Percentiles rank a stretch among this genome's conserved stretches.
Evolutionary conservation across 2,797 vertebrate genomes (phyloP).

Genomic region (Erpetoichthys calabaricus): DNA sequence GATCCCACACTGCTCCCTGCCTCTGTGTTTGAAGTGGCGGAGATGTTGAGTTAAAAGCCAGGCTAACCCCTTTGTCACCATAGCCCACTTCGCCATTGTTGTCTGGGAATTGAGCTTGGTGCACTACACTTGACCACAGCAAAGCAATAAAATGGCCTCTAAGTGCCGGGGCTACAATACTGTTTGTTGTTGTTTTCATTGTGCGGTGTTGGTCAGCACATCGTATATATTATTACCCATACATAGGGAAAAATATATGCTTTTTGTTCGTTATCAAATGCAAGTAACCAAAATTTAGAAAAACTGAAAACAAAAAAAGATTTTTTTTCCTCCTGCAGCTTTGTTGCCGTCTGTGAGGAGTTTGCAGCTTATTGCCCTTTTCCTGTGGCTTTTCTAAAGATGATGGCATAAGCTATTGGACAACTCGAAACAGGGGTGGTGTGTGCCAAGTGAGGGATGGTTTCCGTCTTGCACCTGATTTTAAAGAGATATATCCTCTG

Average conservation of each 20-base stretch:
- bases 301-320: too few species aligned
- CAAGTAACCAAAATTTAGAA: too few species aligned
- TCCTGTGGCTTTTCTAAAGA: too few species aligned
- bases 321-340: too few species aligned
- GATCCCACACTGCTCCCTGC: slow-evolving; percentile 5
- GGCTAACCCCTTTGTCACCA: slow-evolving; percentile 62
- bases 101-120: slow-evolving; percentile 57
- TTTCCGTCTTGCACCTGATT: too few species aligned
- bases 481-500: too few species aligned
- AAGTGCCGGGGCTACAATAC: slow-evolving; percentile 45
- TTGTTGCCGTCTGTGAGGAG: too few species aligned
- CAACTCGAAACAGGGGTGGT: too few species aligned
- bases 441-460: too few species aligned
- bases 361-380: too few species aligned
- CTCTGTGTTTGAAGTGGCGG: slow-evolving; percentile 5
- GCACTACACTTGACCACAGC: slow-evolving; percentile 71
- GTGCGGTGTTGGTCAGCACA: slow-evolving; percentile 25
- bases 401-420: too few species aligned
- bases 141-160: slow-evolving; percentile 64
- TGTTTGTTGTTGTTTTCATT: slow-evolving; percentile 37
- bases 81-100: slow-evolving; percentile 61
- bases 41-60: slow-evolving; percentile 51
- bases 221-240: slow-evolving; percentile 22
- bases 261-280: too few species aligned
- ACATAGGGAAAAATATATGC: background rate